Evolutionary conservation across 1,140 invertebrate genomes (phyloP).

Genomic region (Orchesella cincta): DNA sequence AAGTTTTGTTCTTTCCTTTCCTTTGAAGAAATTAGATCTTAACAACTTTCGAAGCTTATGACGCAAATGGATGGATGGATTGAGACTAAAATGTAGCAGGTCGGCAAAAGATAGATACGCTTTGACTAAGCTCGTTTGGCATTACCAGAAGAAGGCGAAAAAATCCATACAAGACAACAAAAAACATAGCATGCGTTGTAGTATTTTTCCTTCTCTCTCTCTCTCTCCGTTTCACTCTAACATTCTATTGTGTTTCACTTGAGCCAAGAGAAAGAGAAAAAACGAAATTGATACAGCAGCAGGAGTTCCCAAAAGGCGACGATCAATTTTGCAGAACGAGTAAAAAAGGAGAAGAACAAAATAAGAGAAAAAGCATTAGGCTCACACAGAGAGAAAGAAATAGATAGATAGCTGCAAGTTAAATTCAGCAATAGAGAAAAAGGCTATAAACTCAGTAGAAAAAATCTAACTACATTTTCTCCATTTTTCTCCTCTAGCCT

Average conservation of each 20-base stretch:
- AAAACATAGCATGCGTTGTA: constrained; percentile 18
- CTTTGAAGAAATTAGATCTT: too few species aligned
- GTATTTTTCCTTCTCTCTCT: constrained; percentile 9
- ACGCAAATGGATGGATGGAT: too few species aligned
- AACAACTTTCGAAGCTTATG: too few species aligned
- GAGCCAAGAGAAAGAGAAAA: not conserved
- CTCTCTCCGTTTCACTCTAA: too few species aligned
- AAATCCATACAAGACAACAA: constrained; percentile 12
- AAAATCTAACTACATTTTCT: constrained; percentile 8
- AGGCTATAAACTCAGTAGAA: constrained; percentile 18
- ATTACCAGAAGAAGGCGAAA: not conserved
- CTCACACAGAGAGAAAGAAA: constrained; percentile 13
- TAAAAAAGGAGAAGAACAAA: constrained; percentile 22
- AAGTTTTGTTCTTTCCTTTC: too few species aligned
- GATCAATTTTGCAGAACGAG: constrained; percentile 29
- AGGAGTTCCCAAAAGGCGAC: constrained; percentile 25
- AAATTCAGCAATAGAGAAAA: constrained; percentile 23
- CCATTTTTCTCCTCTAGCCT: not conserved
- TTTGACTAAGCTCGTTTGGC: constrained; percentile 11
- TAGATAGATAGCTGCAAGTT: constrained; percentile 27
- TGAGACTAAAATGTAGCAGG: not conserved
- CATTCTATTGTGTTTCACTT: constrained; percentile 25
- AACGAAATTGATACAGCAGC: constrained; percentile 27
- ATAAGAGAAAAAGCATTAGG: constrained; percentile 13
- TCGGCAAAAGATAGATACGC: constrained; percentile 1